Percentiles rank a stretch among this genome's conserved stretches.
These are phyloP conservation scores for Cavia aperea DNA, from an alignment of 2,113 vertebrate genomes.

Conservation along the genomic window DNA sequence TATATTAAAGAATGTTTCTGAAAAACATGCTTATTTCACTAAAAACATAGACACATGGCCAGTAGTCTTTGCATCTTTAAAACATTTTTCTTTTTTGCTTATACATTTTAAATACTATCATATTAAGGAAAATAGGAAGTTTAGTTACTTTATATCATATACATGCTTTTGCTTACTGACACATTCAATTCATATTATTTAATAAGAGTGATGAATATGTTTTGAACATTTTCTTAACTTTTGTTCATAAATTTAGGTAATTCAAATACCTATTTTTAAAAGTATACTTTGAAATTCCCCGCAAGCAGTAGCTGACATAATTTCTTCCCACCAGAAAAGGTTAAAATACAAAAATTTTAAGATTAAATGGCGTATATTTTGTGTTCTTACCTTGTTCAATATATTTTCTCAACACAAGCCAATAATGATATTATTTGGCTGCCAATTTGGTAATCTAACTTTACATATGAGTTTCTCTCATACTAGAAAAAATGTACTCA, in stretches of 20 bases:
- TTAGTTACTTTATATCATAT: not conserved
- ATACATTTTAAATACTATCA: not conserved
- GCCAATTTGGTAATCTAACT: not conserved
- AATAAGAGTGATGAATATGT: not conserved
- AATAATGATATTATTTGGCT: not conserved
- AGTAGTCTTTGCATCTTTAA: not conserved
- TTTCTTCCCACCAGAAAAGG: not conserved
- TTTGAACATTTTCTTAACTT: not conserved
- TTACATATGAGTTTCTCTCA: not conserved
- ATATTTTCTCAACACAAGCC: not conserved
- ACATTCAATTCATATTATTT: not conserved
- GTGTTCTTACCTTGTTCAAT: not conserved
- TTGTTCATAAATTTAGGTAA: not conserved
- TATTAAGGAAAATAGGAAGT: not conserved
- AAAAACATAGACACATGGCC: not conserved
- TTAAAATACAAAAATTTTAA: not conserved
- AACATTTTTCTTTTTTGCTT: not conserved
- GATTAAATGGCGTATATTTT: not conserved
- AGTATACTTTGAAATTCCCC: not conserved
- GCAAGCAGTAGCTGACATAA: not conserved
- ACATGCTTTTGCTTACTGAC: conserved; percentile 21
- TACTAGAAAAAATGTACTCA: not conserved
- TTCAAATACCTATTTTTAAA: not conserved
- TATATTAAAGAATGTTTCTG: not conserved
- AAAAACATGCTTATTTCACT: conserved; percentile 12